Conservation (phyloP, 2,797 vertebrate genomes). For the Rousettus madagascariensis region DNA sequence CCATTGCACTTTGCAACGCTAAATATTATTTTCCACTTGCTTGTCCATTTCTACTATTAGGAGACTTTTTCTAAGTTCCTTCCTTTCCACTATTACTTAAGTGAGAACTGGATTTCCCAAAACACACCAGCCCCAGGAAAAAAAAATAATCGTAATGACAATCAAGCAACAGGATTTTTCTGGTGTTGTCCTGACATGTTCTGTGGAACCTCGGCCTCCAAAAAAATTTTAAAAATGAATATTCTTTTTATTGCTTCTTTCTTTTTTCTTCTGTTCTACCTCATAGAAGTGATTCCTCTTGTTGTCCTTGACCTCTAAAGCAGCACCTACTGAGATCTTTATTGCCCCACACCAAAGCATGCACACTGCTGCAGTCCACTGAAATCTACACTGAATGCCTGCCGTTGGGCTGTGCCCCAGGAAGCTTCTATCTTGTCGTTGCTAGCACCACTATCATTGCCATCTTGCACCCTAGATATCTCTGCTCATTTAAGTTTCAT, state of each 20-base stretch:
- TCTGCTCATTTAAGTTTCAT: neutral
- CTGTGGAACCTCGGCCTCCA: neutral
- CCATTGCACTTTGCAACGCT: neutral
- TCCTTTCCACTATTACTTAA: neutral
- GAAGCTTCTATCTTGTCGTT: neutral
- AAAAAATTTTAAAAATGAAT: neutral
- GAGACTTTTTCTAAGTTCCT: neutral
- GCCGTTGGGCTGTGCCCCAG: no score
- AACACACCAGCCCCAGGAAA: neutral
- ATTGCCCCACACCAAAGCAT: neutral
- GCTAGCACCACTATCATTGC: neutral
- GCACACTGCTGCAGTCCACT: neutral
- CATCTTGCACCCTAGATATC: neutral
- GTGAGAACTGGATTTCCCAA: constrained; percentile 23
- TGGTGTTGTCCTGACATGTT: neutral
- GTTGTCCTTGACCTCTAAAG: neutral
- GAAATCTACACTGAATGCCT: neutral
- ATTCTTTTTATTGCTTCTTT: neutral
- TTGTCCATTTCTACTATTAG: neutral
- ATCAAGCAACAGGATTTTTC: neutral
- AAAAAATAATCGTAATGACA: neutral
- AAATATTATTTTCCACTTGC: neutral
- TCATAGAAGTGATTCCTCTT: neutral
- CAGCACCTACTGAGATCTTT: neutral
- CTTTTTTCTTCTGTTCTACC: neutral